Base-by-base conservation (phyloP, 1,140 invertebrate species). In the Drosophila azteca region DNA sequence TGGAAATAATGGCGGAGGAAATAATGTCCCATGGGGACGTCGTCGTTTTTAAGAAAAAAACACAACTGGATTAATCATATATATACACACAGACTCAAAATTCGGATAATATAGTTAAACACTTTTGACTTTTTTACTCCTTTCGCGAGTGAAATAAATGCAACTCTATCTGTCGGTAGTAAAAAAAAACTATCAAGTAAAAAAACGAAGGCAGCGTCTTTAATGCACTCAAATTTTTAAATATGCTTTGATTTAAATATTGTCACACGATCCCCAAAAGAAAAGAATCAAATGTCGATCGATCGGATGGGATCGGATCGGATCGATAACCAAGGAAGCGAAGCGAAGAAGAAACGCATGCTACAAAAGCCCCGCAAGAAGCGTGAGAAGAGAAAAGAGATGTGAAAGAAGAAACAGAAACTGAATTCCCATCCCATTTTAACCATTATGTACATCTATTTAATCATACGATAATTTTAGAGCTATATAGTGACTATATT, bases 21-120 rank as follows among this genome's bases (percentile, higher is more conserved):
- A 87, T 79, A 90, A 90, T 72, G 90, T 82, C 77, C 90, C 90
- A 88, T 91, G 90, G 90, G 90, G 90, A 85, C 79, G 90, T 45
- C 80, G 90, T 70, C 90, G 90, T 80, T 91, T 91, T 82, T 87
- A 39, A 87, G 60, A 87, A 53, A 39, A 39, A 39, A 39, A 39
- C 11, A 39, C 11, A 11, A 66, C 78, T 57, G 66, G 54, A 63
- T 45, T 39, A 44, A 13, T 31, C 62, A 31, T 9, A 31, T 31
- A 48, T 53, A 41, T 48, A 26, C 6, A 49, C 46, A 22, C 35
- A 39, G 2, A 31, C 29, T 0, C 8, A 31, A 39, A 13, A 39
- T 39, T 11, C 35, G 55, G 67, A 71, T 41, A 24, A 48, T 29
- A 49, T 6, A 22, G 59, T 78, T 54, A 41, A 24, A 61, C 41